Conservation (phyloP, 92 coral and sea anemone species). For the Micromussa lordhowensis region DNA sequence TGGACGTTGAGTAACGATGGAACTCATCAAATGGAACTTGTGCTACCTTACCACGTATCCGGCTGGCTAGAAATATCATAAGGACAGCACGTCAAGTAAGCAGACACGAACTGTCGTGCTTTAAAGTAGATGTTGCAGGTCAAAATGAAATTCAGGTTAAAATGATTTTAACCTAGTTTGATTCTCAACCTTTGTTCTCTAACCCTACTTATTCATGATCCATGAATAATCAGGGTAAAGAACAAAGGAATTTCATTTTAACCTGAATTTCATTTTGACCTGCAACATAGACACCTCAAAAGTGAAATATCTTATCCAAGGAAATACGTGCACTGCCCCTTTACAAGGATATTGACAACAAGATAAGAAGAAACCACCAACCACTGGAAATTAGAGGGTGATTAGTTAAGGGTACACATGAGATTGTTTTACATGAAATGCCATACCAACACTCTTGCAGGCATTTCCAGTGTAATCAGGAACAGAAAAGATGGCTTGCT, state of each 20-base stretch:
- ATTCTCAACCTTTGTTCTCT: too few species aligned
- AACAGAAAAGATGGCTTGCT: slow-evolving; percentile 76
- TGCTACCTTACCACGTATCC: slow-evolving; percentile 92
- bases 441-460: slow-evolving; percentile 90
- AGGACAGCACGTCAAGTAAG: background rate
- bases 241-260: too few species aligned
- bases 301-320: too few species aligned
- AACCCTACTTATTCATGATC: too few species aligned
- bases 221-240: too few species aligned
- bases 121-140: background rate
- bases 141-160: too few species aligned
- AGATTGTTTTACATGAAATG: background rate
- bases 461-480: slow-evolving; percentile 93
- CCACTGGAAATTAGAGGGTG: background rate
- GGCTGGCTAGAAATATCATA: slow-evolving; percentile 66
- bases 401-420: background rate
- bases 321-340: background rate
- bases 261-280: too few species aligned
- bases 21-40: slow-evolving; percentile 96
- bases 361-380: too few species aligned
- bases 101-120: background rate
- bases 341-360: too few species aligned
- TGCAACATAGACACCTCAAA: too few species aligned
- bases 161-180: too few species aligned
- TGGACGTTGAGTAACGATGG: slow-evolving; percentile 89